Conservation (phyloP, 2,888 invertebrate genomes). For the Epirrhoe tristata region DNA sequence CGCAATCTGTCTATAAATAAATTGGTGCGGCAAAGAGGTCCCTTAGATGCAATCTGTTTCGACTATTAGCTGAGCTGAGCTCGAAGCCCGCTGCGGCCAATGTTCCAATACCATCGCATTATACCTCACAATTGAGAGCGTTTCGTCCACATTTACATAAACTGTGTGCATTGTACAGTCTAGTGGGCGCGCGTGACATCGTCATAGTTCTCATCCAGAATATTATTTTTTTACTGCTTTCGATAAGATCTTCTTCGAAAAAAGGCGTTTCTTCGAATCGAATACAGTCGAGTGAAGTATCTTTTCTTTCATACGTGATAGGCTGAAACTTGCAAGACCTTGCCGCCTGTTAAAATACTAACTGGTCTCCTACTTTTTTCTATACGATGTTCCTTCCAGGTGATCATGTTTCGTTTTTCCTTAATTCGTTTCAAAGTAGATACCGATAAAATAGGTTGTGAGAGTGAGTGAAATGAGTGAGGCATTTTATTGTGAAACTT, state of each 20-base stretch:
- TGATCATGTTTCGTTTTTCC: too few species aligned
- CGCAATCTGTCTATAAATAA: background rate
- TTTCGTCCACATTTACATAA: conserved; percentile 66
- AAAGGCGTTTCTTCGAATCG: background rate
- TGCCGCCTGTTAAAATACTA: too few species aligned
- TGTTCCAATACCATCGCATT: conserved; percentile 60
- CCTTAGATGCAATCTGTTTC: conserved; percentile 55
- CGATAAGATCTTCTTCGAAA: background rate
- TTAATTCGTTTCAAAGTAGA: too few species aligned
- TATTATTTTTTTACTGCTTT: background rate
- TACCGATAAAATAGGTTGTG: too few species aligned
- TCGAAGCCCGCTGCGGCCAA: conserved; percentile 47
- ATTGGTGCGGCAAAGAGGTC: background rate
- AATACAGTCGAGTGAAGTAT: too few species aligned
- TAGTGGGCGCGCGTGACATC: conserved; percentile 49
- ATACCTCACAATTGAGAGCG: conserved; percentile 62
- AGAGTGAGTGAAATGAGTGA: background rate
- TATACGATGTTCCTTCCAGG: too few species aligned
- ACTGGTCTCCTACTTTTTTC: too few species aligned
- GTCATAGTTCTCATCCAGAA: conserved; percentile 8
- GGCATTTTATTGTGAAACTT: background rate
- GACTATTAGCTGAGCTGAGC: conserved; percentile 53
- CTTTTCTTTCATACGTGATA: too few species aligned
- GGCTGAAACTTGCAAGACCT: too few species aligned
- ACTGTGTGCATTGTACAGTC: conserved; percentile 51